These are phyloP conservation scores for Carassius carassius DNA, from an alignment of 2,113 vertebrate genomes.

Conservation along the genomic window DNA sequence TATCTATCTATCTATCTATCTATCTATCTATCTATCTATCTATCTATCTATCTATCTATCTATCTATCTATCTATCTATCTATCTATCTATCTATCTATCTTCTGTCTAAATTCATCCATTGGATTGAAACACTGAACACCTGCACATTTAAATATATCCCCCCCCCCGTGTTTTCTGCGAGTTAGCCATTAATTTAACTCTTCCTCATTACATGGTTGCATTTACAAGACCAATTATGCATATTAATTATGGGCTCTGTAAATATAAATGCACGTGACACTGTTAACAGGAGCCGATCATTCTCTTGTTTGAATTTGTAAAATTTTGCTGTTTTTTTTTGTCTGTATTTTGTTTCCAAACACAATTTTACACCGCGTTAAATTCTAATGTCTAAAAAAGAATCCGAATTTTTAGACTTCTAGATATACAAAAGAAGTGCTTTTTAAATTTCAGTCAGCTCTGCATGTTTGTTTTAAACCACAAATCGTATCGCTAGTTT, in stretches of 20 bases:
- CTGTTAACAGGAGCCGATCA: not conserved
- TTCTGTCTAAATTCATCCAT: not conserved
- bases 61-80: conserved; percentile 9
- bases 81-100: not conserved
- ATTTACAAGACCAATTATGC: not conserved
- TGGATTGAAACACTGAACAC: not conserved
- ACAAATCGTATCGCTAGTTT: too few relatives aligned
- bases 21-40: conserved; percentile 10
- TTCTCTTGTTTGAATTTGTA: not conserved
- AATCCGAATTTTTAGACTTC: not conserved
- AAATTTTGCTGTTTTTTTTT: too few relatives aligned
- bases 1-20: conserved; percentile 15
- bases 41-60: conserved; percentile 15
- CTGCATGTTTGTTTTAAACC: not conserved
- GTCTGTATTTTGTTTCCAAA: not conserved
- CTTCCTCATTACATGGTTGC: not conserved
- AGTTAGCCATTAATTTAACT: not conserved
- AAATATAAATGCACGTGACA: not conserved
- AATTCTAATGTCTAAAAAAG: not conserved
- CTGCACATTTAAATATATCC: not conserved
- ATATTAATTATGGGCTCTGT: not conserved
- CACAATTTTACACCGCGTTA: not conserved
- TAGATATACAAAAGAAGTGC: too few relatives aligned
- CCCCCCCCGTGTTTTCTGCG: not conserved
- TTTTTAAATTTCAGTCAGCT: not conserved